phyloP scores from a whole-genome alignment of 2,888 invertebrate genomes.

The Bombyx huttoni region DNA sequence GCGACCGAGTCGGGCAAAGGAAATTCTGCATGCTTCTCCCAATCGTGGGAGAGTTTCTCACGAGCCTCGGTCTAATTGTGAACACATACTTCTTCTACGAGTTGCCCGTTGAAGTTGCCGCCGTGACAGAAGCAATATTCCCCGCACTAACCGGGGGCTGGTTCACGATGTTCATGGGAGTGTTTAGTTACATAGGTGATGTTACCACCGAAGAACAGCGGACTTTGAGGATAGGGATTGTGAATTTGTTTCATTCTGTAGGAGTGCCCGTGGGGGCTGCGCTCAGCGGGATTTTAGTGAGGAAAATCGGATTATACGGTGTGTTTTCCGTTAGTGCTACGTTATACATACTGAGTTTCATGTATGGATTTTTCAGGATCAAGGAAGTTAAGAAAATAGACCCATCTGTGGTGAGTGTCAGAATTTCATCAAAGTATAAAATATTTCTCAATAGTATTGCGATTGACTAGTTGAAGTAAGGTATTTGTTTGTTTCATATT shows the following conservation, averaged over 20 bases:
- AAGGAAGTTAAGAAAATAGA: constrained; percentile 74
- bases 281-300: constrained; percentile 83
- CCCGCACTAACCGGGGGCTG: constrained; percentile 88
- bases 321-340: constrained; percentile 84
- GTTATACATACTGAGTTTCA: constrained; percentile 80
- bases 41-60: constrained; percentile 84
- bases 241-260: constrained; percentile 90
- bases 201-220: constrained; percentile 87
- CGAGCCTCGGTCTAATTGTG: constrained; percentile 82
- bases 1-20: constrained; percentile 77
- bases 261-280: constrained; percentile 93
- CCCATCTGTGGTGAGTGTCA: constrained; percentile 39
- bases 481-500: too few relatives aligned
- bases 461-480: too few relatives aligned
- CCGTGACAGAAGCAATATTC: constrained; percentile 84
- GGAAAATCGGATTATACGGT: constrained; percentile 85
- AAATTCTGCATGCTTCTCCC: constrained; percentile 89
- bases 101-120: constrained; percentile 85
- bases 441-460: too few relatives aligned
- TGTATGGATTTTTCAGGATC: constrained; percentile 81
- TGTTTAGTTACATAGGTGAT: constrained; percentile 91
- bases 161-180: constrained; percentile 93
- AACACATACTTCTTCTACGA: constrained; percentile 86
- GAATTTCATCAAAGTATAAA: too few relatives aligned
- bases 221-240: constrained; percentile 87